Evolutionary conservation across 2,113 vertebrate genomes (phyloP), one percentile per base, ranked within the genome.

Genomic region (Anoplopoma fimbria): DNA sequence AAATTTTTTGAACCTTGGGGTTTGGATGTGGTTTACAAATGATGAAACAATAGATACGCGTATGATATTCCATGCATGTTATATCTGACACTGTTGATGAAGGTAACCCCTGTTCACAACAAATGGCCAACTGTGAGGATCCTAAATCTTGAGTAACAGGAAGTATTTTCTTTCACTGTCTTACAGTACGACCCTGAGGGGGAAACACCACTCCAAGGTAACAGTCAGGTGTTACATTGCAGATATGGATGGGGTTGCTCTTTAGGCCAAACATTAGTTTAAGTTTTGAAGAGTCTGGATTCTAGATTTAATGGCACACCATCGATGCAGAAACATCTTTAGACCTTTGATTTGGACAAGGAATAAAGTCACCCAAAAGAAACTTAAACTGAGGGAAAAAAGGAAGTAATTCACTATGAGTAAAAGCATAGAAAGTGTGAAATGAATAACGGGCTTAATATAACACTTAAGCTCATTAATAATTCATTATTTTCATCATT

Each of bases 191-290:
- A 47, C 53, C 81, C 58, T 47, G 67, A 75, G 62, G 74, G 77
- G 29, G 75, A 79, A 83, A 79, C 73, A 33, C 79, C 81, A 69
- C 73, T 79, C 60, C 85, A 42, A 40, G 34, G 36, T 70, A 15
- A 51, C 36, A 33, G 58, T 69, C 55, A 72, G 51, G 75, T 86
- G 75, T 84, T 78, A 9, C 29, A 42, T 42, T 81, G 53, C 69
- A 63, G 29, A 73, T 58, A 58, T 29, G 69, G 51, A 81, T 74
- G 47, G 33, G 53, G 68, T 61, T 40, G 25, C 42, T 25, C 42
- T 64, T 21, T 1, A 40, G 60, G 63, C 21, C 68, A 76, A 75
- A 60, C 12, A 80, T 38, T 47, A 40, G 36, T 51, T 69, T 6
- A 40, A 60, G 34, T 34, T 25, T 77, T 58, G 9, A 19, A 75